Evolutionary conservation across 1,140 invertebrate genomes (phyloP), one percentile per base, ranked within the genome.

Genomic region (Mycetomoellerius zeteki): DNA sequence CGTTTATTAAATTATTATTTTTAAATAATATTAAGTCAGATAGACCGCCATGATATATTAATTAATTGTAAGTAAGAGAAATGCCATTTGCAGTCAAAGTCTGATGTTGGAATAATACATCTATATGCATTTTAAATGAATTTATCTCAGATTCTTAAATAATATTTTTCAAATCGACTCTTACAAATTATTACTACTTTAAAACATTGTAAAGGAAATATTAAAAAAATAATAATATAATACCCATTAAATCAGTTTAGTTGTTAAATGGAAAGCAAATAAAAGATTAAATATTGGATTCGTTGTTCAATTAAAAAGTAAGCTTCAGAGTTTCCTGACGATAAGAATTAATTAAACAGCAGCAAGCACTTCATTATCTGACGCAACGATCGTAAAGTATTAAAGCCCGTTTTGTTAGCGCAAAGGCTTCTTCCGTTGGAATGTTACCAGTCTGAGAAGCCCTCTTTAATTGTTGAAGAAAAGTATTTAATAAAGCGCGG

Each of bases 321-420:
- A 84, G 80, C 69, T 71, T 84, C 80, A 56, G 80, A 73, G 37
- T 60, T 37, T 33, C 37, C 24, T 58, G 52, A 69, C 80, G 69
- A 84, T 84, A 84, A 84, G 69, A 84, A 84, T 84, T 84, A 84
- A 84, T 84, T 84, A 84, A 84, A 84, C 54, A 71, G 80, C 67
- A 82, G 54, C 80, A 56, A 84, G 69, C 69, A 75, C 80, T 84
- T 84, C 69, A 84, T 84, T 84, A 84, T 84, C 54, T 75, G 69
- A 60, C 69, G 54, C 67, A 82, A 60, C 80, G 33, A 84, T 84
- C 80, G 80, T 73, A 37, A 84, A 60, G 80, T 84, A 75, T 75
- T 62, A 84, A 75, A 84, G 54, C 69, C 80, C 54, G 69, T 84
- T 60, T 60, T 27, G 52, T 82, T 75, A 37, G 80, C 69, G 69